Conservation (phyloP, 2,113 vertebrate species). For the Anas platyrhynchos region DNA sequence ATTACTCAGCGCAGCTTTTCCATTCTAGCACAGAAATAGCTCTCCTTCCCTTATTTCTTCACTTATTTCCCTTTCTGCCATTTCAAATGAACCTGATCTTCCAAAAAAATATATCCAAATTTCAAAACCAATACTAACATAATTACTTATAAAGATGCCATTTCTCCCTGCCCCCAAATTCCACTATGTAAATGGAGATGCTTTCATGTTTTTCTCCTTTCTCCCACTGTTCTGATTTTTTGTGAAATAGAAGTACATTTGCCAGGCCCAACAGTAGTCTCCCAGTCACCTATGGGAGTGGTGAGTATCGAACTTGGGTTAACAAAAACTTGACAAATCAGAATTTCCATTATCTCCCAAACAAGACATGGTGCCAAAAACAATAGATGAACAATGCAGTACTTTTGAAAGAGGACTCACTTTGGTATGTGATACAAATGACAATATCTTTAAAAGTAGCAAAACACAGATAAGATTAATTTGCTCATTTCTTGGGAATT, state of each 20-base stretch:
- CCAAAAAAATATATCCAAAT: not conserved
- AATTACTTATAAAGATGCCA: not conserved
- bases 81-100: not conserved
- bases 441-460: conserved; percentile 24
- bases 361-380: conserved; percentile 24
- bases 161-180: not conserved
- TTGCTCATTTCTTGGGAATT: conserved; percentile 48
- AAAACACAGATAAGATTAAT: conserved; percentile 54
- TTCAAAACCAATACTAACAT: not conserved
- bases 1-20: not conserved
- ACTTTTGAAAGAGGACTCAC: conserved; percentile 23
- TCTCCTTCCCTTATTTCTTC: not conserved
- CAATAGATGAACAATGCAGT: conserved; percentile 28
- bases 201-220: not conserved
- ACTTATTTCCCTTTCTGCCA: too few relatives aligned
- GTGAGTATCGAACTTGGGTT: not conserved
- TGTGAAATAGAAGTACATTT: not conserved
- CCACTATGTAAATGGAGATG: not conserved
- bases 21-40: not conserved
- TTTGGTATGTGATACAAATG: conserved; percentile 5
- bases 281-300: not conserved
- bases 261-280: not conserved
- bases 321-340: not conserved
- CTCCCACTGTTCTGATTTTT: not conserved
- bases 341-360: not conserved